Percentiles rank a stretch among this genome's conserved stretches.
Conservation (phyloP, 2,797 vertebrate genomes). For the Antrozous pallidus region DNA sequence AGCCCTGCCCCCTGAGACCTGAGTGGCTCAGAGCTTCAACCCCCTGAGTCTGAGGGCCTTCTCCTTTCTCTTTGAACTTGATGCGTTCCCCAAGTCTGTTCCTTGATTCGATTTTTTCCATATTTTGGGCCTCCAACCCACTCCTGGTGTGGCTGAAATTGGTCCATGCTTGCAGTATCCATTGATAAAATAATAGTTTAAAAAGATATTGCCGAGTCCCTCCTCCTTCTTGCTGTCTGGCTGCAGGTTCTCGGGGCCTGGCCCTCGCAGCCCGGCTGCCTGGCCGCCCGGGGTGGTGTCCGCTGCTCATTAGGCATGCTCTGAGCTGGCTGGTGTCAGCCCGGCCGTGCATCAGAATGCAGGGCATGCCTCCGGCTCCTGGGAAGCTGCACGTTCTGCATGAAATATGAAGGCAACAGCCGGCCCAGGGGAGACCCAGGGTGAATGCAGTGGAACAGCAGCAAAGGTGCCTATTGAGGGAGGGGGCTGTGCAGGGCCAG, state of each 20-base stretch:
- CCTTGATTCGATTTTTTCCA: neutral
- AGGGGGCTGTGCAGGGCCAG: neutral
- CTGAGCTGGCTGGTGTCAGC: constrained; percentile 57
- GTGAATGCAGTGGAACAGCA: neutral
- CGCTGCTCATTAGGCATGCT: constrained; percentile 68
- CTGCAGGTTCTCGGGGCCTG: neutral
- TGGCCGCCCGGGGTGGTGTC: neutral
- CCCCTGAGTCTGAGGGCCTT: neutral
- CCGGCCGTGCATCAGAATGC: constrained; percentile 64
- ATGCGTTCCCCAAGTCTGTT: neutral
- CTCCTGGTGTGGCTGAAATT: neutral
- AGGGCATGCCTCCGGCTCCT: constrained; percentile 55
- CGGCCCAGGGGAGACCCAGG: constrained; percentile 44
- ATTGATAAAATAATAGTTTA: neutral
- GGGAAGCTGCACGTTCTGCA: constrained; percentile 61
- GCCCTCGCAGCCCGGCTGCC: neutral
- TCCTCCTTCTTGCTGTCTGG: neutral
- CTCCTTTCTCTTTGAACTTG: neutral
- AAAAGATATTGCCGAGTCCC: neutral
- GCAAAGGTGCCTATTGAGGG: constrained; percentile 47
- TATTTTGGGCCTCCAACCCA: neutral
- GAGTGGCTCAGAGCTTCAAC: neutral
- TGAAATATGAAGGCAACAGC: constrained; percentile 66
- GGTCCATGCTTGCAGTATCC: neutral
- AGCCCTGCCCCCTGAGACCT: accelerated